These are phyloP conservation scores for Strigops habroptila DNA, from an alignment of 2,113 vertebrate genomes.

Conservation along the genomic window DNA sequence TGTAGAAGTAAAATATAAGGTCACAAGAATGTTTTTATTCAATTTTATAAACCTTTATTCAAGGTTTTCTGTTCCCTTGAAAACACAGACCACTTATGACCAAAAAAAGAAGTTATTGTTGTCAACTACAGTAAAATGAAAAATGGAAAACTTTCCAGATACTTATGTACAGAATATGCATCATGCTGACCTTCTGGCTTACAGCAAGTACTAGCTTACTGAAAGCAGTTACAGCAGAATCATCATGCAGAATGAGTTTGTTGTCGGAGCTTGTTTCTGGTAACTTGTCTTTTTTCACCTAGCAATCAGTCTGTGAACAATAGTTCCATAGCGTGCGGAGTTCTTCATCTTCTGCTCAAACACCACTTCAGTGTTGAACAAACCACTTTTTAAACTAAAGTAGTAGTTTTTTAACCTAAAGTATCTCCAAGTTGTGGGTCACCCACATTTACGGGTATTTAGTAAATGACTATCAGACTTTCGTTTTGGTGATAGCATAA, in stretches of 20 bases:
- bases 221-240: not conserved
- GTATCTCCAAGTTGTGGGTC: not conserved
- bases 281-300: not conserved
- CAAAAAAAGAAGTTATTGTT: not conserved
- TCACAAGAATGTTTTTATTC: not conserved
- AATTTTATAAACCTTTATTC: too few species aligned
- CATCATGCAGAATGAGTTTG: not conserved
- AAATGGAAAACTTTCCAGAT: not conserved
- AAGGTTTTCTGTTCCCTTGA: not conserved
- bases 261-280: not conserved
- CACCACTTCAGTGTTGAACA: not conserved
- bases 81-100: not conserved
- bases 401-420: not conserved
- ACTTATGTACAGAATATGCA: not conserved
- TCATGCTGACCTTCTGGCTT: not conserved
- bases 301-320: not conserved
- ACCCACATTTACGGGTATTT: not conserved
- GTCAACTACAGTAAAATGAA: not conserved
- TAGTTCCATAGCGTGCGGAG: not conserved
- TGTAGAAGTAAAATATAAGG: not conserved
- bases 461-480: not conserved
- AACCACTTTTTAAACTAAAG: not conserved
- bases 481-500: not conserved
- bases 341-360: not conserved
- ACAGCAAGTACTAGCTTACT: not conserved